A percentile compares a stretch with the other conserved stretches of the same genome.
These are phyloP conservation scores for Nesoenas mayeri DNA, from an alignment of 2,113 vertebrate genomes.

Conservation along the genomic window DNA sequence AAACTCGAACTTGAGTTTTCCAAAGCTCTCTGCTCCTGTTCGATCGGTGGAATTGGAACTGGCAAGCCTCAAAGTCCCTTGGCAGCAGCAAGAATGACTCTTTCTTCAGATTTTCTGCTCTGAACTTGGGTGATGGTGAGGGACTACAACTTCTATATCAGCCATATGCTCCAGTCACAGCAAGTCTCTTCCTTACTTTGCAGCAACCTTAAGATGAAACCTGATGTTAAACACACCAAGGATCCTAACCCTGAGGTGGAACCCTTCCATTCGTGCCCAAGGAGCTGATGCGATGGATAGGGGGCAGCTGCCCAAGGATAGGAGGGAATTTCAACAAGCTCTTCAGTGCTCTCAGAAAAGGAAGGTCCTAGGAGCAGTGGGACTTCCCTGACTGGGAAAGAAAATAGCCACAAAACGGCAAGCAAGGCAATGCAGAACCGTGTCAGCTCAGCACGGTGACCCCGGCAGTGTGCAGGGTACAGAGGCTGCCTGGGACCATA, in stretches of 20 bases:
- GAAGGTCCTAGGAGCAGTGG: not conserved
- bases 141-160: not conserved
- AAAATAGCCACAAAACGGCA: not conserved
- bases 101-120: not conserved
- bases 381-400: not conserved
- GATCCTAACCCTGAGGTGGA: not conserved
- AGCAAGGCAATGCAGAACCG: not conserved
- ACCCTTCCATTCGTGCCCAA: not conserved
- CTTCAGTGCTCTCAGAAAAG: not conserved
- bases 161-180: not conserved
- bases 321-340: not conserved
- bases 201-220: not conserved
- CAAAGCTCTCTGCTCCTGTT: not conserved
- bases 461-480: not conserved
- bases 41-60: not conserved
- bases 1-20: not conserved
- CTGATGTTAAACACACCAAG: not conserved
- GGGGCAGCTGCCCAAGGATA: not conserved
- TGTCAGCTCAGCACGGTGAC: not conserved
- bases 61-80: not conserved
- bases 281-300: not conserved
- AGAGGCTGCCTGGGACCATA: not conserved
- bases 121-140: fast-evolving
- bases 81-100: fast-evolving
- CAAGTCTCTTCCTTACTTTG: not conserved